These are phyloP conservation scores for Prietella phreatophila DNA, from an alignment of 2,113 vertebrate genomes.

Conservation along the genomic window DNA sequence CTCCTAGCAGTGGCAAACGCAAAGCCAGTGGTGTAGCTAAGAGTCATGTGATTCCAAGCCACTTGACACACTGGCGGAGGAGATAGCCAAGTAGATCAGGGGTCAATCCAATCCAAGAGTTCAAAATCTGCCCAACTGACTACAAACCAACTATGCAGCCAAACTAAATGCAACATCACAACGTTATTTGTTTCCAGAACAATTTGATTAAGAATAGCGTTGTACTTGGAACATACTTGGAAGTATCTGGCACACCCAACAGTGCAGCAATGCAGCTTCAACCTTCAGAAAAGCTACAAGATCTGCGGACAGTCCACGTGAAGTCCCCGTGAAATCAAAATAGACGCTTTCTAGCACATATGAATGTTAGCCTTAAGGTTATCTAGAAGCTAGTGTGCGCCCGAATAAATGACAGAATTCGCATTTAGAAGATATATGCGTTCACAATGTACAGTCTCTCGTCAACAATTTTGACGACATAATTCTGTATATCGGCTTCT, in stretches of 20 bases:
- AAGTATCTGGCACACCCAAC: neutral
- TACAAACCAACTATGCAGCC: neutral
- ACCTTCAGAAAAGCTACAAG: neutral
- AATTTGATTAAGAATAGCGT: neutral
- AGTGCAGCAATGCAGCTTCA: neutral
- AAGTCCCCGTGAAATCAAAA: no score
- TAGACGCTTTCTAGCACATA: no score
- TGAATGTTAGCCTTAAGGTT: no score
- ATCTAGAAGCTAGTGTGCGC: no score
- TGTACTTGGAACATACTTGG: neutral
- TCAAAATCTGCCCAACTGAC: neutral
- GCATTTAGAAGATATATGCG: no score
- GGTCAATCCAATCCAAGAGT: neutral
- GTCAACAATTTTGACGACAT: no score
- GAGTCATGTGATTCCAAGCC: neutral
- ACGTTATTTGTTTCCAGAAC: neutral
- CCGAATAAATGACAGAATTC: no score
- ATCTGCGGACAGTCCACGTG: neutral
- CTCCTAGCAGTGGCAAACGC: neutral
- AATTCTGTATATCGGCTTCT: no score
- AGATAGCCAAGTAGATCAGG: neutral
- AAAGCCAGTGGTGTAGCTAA: neutral
- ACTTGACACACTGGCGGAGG: neutral
- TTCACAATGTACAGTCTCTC: no score
- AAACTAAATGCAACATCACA: neutral